Percentiles rank a stretch among this genome's conserved stretches.
Evolutionary conservation across 1,140 invertebrate species (phyloP).

Genomic region (Tribolium madens): DNA sequence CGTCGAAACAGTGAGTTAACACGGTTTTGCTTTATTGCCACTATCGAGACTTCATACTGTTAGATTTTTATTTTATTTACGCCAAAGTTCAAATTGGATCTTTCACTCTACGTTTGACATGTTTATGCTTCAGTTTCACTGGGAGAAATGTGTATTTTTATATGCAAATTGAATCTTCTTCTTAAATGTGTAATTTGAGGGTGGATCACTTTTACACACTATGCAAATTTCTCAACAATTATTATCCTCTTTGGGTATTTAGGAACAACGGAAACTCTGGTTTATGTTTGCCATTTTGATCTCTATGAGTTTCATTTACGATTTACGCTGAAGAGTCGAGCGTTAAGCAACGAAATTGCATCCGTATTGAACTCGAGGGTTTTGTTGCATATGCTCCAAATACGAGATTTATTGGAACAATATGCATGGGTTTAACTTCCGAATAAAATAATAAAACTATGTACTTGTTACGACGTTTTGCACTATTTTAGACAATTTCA

Average conservation of each 20-base stretch:
- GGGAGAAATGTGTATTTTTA: background rate
- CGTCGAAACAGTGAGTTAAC: background rate
- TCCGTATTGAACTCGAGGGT: background rate
- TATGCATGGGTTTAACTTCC: background rate
- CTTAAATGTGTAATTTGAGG: background rate
- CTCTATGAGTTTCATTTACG: background rate
- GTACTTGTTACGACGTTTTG: too few relatives aligned
- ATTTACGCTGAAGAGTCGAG: background rate
- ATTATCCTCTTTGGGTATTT: background rate
- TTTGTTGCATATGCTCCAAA: background rate
- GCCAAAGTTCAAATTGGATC: background rate
- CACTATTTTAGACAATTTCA: too few relatives aligned
- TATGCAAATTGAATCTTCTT: background rate
- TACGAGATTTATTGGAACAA: background rate
- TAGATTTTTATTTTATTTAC: background rate
- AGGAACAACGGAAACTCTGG: background rate
- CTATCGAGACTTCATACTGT: background rate
- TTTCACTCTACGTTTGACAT: background rate
- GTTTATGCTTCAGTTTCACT: background rate
- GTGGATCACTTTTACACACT: background rate
- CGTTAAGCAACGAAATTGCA: background rate
- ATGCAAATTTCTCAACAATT: background rate
- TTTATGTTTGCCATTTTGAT: background rate
- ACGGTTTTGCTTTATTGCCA: constrained; percentile 8
- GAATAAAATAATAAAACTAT: background rate